Base-by-base conservation (phyloP, 2,113 vertebrate species). In the Nycticryphes semicollaris region DNA sequence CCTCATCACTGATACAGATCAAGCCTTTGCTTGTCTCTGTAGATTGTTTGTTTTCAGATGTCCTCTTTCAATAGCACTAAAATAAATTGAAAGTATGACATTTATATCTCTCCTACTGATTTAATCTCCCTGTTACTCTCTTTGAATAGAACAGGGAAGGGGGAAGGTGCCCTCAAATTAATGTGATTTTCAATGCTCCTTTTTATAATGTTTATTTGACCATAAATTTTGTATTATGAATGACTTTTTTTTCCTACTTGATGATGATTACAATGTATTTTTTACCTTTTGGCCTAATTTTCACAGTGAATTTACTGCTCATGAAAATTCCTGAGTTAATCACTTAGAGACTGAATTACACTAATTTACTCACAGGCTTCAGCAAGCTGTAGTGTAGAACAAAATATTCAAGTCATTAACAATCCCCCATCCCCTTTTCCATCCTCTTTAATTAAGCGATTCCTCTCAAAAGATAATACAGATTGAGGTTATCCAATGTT, bases 81-180 rank as follows among this genome's bases (percentile, higher is more conserved):
- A 95, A 93, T 84, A 95, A 96, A 95, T 90, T 93, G 68, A 50
- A 80, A 86, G 50, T 74, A 83, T 96, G 96, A 94, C 92, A 92
- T 95, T 95, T 94, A 83, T 89, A 70, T 88, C 72, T 92, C 59
- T 90, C 68, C 72, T 83, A 83, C 85, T 64, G 85, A 87, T 95
- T 93, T 92, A 96, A 95, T 96, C 75, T 95, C 50, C 39, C 23
- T 51, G 10, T 83, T 77, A 59, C 16, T 74, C 21, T 88, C 53
- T 93, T 89, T 81, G 57, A 95, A 90, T 63, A 92, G 28, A 90
- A 73, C 9, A 70, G 23, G 14, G 31, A 82, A 79, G 12, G 24
- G 13, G 23, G 25, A 94, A 87, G 9, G 5, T 79, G 25, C 12
- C n/a, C 27, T 77, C 43, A 91, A 86, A 93, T 93, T 90, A 86